Conservation (phyloP, 2,113 vertebrate genomes). For the Tretioscincus oriximinensis region DNA sequence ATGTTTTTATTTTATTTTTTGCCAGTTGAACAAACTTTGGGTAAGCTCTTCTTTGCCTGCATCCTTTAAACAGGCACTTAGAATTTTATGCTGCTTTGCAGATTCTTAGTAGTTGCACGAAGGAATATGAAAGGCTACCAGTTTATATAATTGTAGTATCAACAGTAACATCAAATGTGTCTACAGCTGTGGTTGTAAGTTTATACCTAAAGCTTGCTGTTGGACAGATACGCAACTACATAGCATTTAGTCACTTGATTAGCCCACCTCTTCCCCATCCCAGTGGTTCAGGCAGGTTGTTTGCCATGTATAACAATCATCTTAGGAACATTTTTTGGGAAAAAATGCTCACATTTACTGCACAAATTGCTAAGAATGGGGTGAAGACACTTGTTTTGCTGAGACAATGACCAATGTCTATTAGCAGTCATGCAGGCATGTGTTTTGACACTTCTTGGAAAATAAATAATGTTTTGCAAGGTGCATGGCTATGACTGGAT, state of each 20-base stretch:
- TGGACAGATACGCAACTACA: conserved; percentile 12
- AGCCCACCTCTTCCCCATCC: background rate
- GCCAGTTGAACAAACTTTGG: background rate
- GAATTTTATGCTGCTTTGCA: background rate
- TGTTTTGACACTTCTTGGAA: background rate
- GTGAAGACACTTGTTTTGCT: background rate
- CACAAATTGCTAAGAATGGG: background rate
- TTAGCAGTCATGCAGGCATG: background rate
- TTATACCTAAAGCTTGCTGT: background rate
- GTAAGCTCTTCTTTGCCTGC: background rate
- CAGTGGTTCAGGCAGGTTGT: background rate
- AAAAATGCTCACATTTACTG: background rate
- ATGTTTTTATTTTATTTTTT: background rate
- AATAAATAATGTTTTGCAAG: background rate
- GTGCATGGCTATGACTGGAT: too few species aligned
- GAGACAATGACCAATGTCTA: background rate
- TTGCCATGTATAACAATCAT: background rate
- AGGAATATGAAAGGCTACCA: background rate
- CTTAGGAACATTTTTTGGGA: background rate
- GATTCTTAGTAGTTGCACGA: background rate
- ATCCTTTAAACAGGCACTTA: background rate
- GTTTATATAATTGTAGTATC: background rate
- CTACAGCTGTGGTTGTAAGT: conserved; percentile 10
- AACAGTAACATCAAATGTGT: background rate
- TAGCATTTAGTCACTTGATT: background rate